Evolutionary conservation across 2,888 invertebrate species (phyloP), one percentile per base, ranked within the genome.

Genomic region (Sycophila texana): DNA sequence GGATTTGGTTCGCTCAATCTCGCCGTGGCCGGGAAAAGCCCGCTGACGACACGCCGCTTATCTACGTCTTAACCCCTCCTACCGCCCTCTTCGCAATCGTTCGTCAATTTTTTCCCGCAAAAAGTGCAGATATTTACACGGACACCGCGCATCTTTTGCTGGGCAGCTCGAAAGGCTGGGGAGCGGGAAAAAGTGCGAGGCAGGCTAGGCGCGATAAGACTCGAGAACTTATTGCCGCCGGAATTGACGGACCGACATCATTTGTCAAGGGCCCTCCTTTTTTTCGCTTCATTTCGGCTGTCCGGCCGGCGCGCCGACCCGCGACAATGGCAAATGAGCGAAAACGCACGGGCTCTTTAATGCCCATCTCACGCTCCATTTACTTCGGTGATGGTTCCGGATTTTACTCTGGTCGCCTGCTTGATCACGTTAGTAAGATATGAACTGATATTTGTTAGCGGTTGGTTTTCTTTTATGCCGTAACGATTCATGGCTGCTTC

Each of bases 231-330:
- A 86, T 87, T 86, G 86, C 85, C 82, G 83, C 79, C 79, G 57
- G 82, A 84, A 86, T 84, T 84, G 87, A 87, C 84, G 84, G 86
- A 86, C 84, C 83, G 84, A 83, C 82, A 85, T 86, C 87, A 84
- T 87, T 87, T 86, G 86, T 87, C 87, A 86, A 81, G 65, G 26
- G 22, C 14, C 20, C 68, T 74, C 77, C 65, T 49, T 58, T 74
- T 53, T 73, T 63, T 5, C 39, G 72, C 65, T 77, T 63, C 30
- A 70, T 74, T 78, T 18, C 4, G 30, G 47, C 47, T 4, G 5
- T 30, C 60, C 49, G 67, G 16, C 12, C 22, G 75, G 20, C 13
- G 58, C 22, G 22, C 18, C 14, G 0, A 4, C 4, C 26, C 16
- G 70, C 39, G 58, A 51, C 65, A 60, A 67, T 60, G 66, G 68